Conservation (phyloP, 2,888 invertebrate genomes). For the Penaeus monodon region DNA sequence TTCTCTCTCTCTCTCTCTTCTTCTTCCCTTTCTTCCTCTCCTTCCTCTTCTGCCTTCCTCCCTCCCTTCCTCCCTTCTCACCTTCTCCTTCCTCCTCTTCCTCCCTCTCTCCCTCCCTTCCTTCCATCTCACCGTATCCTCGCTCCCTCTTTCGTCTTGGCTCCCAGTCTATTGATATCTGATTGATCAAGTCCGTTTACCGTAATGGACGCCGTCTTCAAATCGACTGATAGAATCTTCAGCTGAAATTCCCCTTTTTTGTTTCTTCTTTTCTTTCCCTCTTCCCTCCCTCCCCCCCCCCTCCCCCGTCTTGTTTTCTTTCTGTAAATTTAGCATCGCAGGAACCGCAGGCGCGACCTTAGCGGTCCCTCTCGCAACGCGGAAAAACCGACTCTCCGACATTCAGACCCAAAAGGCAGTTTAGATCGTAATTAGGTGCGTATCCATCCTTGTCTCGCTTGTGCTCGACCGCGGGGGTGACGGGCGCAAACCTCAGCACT, state of each 20-base stretch:
- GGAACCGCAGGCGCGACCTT: constrained; percentile 13
- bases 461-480: background rate
- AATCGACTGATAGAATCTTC: no score
- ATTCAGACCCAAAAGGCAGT: background rate
- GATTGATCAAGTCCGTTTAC: no score
- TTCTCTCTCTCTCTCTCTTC: background rate
- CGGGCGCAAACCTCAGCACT: background rate
- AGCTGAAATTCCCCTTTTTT: background rate
- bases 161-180: no score
- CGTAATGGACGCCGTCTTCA: no score
- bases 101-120: background rate
- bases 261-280: background rate
- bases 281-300: background rate
- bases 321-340: background rate
- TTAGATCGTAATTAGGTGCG: background rate
- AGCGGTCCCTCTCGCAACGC: no score
- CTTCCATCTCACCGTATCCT: background rate
- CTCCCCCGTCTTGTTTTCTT: background rate
- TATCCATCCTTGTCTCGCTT: background rate
- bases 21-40: background rate
- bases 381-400: background rate
- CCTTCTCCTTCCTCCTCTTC: background rate
- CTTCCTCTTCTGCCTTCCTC: background rate
- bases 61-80: background rate
- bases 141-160: background rate